Evolutionary conservation across 2,113 vertebrate genomes (phyloP), one percentile per base, ranked within the genome.

Genomic region (Phodopus roborovskii): DNA sequence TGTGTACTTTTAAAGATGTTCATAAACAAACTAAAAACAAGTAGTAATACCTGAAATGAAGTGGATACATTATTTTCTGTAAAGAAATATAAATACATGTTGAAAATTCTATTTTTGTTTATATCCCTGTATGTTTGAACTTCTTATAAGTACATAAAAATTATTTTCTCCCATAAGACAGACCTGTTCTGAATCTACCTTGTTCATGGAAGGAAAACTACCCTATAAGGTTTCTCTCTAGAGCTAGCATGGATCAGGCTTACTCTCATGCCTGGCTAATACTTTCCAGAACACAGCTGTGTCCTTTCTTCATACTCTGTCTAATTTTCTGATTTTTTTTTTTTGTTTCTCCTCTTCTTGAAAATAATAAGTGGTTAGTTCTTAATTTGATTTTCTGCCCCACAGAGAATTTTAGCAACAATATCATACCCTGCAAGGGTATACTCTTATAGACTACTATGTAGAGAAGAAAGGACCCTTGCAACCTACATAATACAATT

Each of bases 81-180:
- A 50, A 77, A 83, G 90, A 74, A 93, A 62, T 39, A 36, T 13
- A 89, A 87, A 94, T 85, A 10, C 50, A 71, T 45, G 26, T n/a
- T 91, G 20, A 64, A 86, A 68, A 88, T 4, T 7, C 77, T 33
- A 15, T 3, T 79, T 56, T 94, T 84, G 70, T 30, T 88, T 83
- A 48, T 0, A 56, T 64, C n/a, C 91, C 19, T 93, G 53, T 81
- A 30, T 58, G 73, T 45, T 30, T 74, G 36, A 88, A 15, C 30
- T 91, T 89, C 33, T 92, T 92, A 20, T 83, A 86, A 81, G 68
- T 90, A 88, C 15, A 26, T 64, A 83, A 75, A 92, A 68, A 89
- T 84, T 4, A 71, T 48, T 39, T 85, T 88, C 36, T 26, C 19
- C 33, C 8, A 89, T 3, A 4, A 64, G 70, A 64, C 42, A 90